Evolutionary conservation across 2,797 vertebrate genomes (phyloP).

Genomic region (Sus cebifrons): DNA sequence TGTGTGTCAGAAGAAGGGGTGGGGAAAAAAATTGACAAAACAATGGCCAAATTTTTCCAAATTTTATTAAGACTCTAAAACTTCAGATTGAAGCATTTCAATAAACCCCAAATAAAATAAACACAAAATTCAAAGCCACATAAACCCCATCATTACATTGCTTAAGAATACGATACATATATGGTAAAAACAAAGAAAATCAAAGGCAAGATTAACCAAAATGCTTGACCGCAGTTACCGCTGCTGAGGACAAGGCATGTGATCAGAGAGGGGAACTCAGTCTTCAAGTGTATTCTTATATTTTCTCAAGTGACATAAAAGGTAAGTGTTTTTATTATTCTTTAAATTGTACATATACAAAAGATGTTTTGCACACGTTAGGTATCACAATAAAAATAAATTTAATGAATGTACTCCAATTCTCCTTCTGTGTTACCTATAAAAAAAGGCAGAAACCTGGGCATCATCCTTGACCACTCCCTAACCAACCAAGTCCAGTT

Average conservation of each 20-base stretch:
- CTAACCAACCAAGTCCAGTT: background rate
- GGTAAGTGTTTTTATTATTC: background rate
- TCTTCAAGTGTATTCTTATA: background rate
- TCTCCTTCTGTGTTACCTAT: background rate
- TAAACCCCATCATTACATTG: slow-evolving; percentile 16
- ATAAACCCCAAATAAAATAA: slow-evolving; percentile 26
- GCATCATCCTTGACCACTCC: background rate
- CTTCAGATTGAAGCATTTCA: background rate
- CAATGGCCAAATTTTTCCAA: background rate
- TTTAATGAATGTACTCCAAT: background rate
- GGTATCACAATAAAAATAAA: slow-evolving; percentile 35
- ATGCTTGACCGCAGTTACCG: background rate
- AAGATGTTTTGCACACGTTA: background rate
- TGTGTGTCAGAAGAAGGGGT: background rate
- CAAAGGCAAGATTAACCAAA: slow-evolving; percentile 6
- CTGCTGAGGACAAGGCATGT: background rate
- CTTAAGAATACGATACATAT: background rate
- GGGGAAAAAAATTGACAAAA: background rate
- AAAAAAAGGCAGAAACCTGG: background rate
- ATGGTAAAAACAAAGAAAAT: background rate
- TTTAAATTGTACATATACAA: background rate
- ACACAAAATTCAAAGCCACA: background rate
- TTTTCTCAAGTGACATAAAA: background rate
- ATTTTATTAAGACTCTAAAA: slow-evolving; percentile 51
- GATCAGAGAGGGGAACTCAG: background rate